Conservation (phyloP, 2,797 vertebrate genomes). For the Chanos chanos region DNA sequence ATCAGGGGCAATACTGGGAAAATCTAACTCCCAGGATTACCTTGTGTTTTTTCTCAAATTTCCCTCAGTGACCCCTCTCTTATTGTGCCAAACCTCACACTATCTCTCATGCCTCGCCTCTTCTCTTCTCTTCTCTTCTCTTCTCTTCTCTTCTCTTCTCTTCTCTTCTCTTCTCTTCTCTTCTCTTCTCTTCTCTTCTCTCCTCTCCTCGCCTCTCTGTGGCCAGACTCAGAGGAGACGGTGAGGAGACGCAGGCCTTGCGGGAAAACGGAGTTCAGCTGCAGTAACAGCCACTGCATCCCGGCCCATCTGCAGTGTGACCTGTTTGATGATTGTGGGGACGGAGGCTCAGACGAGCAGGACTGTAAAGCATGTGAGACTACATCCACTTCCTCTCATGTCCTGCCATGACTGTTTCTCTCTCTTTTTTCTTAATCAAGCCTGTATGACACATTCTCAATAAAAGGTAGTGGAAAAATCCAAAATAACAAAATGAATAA, state of each 20-base stretch:
- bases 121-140: background rate
- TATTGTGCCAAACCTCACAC: too few relatives aligned
- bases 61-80: too few relatives aligned
- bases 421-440: too few relatives aligned
- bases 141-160: background rate
- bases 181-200: background rate
- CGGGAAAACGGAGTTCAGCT: slow-evolving; percentile 79
- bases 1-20: too few relatives aligned
- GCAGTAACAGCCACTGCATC: slow-evolving; percentile 75
- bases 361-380: slow-evolving; percentile 77
- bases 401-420: too few relatives aligned
- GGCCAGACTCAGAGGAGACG: slow-evolving; percentile 57
- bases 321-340: slow-evolving; percentile 79
- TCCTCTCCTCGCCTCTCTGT: background rate
- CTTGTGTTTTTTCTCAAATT: too few relatives aligned
- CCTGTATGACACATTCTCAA: too few relatives aligned
- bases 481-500: too few relatives aligned
- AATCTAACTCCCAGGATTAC: too few relatives aligned
- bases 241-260: slow-evolving; percentile 65
- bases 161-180: background rate
- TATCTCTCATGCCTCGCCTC: background rate
- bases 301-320: slow-evolving; percentile 77
- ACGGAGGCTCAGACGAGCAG: slow-evolving; percentile 77
- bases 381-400: too few relatives aligned
- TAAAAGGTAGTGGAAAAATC: too few relatives aligned